These are phyloP conservation scores for Arnoldichthys spilopterus DNA, from an alignment of 2,797 vertebrate genomes.

Conservation along the genomic window DNA sequence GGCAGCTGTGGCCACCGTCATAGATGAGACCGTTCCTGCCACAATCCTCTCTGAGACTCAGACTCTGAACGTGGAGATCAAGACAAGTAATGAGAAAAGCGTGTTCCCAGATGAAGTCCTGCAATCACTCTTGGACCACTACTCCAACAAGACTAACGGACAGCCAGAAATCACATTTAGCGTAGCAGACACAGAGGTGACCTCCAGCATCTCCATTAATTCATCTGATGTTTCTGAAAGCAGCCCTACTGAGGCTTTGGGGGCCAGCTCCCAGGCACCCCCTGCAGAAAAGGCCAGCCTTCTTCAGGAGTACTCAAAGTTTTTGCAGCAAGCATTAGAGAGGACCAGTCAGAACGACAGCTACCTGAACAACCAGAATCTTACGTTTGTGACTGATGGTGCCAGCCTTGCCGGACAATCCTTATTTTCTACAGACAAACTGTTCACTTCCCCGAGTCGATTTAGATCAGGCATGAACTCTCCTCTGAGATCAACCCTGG, in stretches of 20 bases:
- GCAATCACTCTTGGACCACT: slow-evolving; percentile 96
- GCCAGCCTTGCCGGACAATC: slow-evolving; percentile 90
- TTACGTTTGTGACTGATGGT: slow-evolving; percentile 95
- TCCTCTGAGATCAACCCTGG: slow-evolving; percentile 91
- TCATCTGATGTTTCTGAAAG: slow-evolving; percentile 91
- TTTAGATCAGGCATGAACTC: slow-evolving; percentile 96
- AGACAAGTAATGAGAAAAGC: slow-evolving; percentile 91
- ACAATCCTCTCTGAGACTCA: slow-evolving; percentile 90
- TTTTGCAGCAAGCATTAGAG: slow-evolving; percentile 98
- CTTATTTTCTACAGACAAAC: slow-evolving; percentile 95
- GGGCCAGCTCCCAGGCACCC: slow-evolving; percentile 84
- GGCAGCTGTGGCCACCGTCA: slow-evolving; percentile 89
- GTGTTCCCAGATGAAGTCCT: slow-evolving; percentile 98
- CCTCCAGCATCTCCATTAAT: slow-evolving; percentile 98
- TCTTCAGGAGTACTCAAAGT: slow-evolving; percentile 98
- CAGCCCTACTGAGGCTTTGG: slow-evolving; percentile 85
- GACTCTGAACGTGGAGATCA: slow-evolving; percentile 89
- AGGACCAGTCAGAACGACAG: slow-evolving; percentile 99
- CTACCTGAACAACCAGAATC: slow-evolving; percentile 96
- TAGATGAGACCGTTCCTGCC: slow-evolving; percentile 89
- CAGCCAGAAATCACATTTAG: slow-evolving; percentile 96
- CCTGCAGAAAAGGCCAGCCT: slow-evolving; percentile 96
- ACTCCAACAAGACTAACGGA: slow-evolving; percentile 96
- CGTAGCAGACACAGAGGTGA: slow-evolving; percentile 94
- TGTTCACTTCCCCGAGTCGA: slow-evolving; percentile 91